Conservation (phyloP, 2,797 vertebrate species). For the Trachurus trachurus region DNA sequence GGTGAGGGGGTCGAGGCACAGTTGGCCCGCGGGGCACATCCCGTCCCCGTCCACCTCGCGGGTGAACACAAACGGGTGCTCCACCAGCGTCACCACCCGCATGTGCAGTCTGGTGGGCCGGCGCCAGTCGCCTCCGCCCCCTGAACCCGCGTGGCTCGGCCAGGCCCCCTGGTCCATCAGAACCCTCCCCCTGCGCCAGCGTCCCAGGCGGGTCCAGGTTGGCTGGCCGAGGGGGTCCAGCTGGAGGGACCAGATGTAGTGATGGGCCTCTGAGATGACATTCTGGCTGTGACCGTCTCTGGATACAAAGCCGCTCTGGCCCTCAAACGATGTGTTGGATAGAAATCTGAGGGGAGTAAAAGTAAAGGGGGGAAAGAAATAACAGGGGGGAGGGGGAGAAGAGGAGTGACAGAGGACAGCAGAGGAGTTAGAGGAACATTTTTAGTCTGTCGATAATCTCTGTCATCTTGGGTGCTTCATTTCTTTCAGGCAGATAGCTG, state of each 20-base stretch:
- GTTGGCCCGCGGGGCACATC: constrained; percentile 93
- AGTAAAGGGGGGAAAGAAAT: constrained; percentile 12
- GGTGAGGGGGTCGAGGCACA: constrained; percentile 94
- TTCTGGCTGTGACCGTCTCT: constrained; percentile 85
- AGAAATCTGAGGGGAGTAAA: constrained; percentile 89
- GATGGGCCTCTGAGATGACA: constrained; percentile 93
- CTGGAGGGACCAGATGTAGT: constrained; percentile 99
- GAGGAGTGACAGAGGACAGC: neutral
- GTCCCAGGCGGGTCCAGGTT: constrained; percentile 96
- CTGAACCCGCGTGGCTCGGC: constrained; percentile 89
- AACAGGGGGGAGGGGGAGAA: neutral
- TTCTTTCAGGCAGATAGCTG: neutral
- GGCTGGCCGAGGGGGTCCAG: constrained; percentile 95
- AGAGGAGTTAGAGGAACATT: neutral
- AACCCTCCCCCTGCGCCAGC: constrained; percentile 92
- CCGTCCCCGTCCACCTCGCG: constrained; percentile 96
- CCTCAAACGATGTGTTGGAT: constrained; percentile 94
- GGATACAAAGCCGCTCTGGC: constrained; percentile 92
- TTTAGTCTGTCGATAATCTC: neutral
- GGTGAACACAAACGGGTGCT: constrained; percentile 98
- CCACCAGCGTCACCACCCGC: constrained; percentile 95
- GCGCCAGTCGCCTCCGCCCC: constrained; percentile 84
- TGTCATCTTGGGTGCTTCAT: neutral
- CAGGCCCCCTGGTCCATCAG: constrained; percentile 95
- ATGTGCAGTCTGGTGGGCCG: constrained; percentile 89